phyloP scores from a whole-genome alignment of 2,888 invertebrate species.

The Steromphala cineraria region DNA sequence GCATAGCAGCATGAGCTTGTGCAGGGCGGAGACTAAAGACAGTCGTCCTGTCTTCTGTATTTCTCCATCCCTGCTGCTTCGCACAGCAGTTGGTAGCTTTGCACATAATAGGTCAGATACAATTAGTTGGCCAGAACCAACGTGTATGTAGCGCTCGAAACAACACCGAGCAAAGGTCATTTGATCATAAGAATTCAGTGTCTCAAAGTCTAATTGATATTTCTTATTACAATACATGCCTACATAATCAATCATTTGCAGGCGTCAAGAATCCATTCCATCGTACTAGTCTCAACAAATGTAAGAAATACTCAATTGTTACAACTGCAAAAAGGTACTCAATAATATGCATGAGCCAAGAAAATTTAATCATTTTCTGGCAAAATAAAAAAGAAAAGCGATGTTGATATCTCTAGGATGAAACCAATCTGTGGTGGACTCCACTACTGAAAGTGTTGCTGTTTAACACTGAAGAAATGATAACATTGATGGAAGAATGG shows the following conservation, averaged over 20 bases:
- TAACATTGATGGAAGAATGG: not conserved
- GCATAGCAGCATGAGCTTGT: constrained; percentile 15
- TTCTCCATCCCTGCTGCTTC: not conserved
- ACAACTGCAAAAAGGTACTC: not conserved
- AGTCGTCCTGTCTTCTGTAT: not conserved
- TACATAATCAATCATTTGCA: not conserved
- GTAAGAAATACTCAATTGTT: not conserved
- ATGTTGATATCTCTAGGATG: no score
- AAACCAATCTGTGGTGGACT: no score
- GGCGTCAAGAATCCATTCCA: not conserved
- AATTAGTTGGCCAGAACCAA: not conserved
- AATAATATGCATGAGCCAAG: not conserved
- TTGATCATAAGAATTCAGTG: not conserved
- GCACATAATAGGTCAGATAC: not conserved
- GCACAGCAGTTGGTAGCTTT: constrained; percentile 5
- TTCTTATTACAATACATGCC: not conserved
- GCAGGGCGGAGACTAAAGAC: not conserved
- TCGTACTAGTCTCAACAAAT: not conserved
- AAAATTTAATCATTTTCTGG: no score
- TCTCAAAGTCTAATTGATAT: not conserved
- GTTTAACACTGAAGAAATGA: not conserved
- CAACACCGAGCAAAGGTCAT: not conserved
- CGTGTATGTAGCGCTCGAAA: not conserved
- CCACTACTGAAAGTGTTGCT: not conserved
- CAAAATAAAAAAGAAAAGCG: no score